Evolutionary conservation across 53 echinoderm and acorn worm genomes (phyloP).

Genomic region (Paelopatides confundens): DNA sequence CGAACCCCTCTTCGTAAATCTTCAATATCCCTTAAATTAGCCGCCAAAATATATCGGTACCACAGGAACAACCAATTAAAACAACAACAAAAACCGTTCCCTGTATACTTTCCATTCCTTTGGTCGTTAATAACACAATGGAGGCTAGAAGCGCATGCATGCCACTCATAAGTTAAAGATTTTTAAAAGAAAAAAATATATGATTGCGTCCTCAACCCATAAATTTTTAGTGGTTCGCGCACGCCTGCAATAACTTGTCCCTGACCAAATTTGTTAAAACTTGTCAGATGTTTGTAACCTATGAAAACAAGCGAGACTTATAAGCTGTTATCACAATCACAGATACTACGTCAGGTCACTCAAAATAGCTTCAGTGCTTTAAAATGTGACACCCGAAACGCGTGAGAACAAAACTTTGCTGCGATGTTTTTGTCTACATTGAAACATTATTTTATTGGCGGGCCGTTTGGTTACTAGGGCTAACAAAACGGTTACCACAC

Average conservation of each 20-base stretch:
- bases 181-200: neutral
- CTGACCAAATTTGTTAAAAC: conserved; percentile 10
- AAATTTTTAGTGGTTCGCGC: conserved; percentile 14
- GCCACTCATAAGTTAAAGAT: neutral
- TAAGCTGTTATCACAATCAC: too few species aligned
- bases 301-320: too few species aligned
- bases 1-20: too few species aligned
- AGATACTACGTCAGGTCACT: too few species aligned
- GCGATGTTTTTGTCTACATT: neutral
- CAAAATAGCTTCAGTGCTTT: too few species aligned
- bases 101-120: too few species aligned
- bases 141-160: too few species aligned
- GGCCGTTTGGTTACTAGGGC: conserved; percentile 16
- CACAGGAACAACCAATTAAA: too few species aligned
- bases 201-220: conserved; percentile 11
- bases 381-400: neutral
- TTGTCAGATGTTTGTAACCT: neutral
- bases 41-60: neutral
- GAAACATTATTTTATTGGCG: neutral
- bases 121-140: neutral
- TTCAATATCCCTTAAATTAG: neutral
- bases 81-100: too few species aligned
- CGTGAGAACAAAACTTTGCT: neutral
- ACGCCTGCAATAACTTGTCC: neutral
- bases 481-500: conserved; percentile 24